Conservation (phyloP, 2,797 vertebrate genomes). For the Bradypus variegatus region DNA sequence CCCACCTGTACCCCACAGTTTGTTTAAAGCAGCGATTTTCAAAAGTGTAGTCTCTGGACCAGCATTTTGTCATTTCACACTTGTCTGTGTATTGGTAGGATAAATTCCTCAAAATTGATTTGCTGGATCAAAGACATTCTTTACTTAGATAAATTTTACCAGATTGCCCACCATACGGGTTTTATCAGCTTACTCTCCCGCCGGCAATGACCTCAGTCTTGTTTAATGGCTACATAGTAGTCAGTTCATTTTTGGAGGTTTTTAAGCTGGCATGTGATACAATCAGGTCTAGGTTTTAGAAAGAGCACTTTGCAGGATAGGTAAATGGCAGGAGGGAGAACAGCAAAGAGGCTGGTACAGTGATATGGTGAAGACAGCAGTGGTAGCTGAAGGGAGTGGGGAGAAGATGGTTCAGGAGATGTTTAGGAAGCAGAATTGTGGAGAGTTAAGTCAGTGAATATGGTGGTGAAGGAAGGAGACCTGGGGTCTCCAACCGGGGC, state of each 20-base stretch:
- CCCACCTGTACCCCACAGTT: background rate
- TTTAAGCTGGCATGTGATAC: background rate
- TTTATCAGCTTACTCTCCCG: background rate
- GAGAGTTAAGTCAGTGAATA: background rate
- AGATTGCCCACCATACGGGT: background rate
- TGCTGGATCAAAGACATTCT: background rate
- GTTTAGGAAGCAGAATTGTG: background rate
- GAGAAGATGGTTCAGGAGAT: background rate
- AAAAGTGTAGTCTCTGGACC: background rate
- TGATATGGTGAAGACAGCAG: background rate
- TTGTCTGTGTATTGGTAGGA: background rate
- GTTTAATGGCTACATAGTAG: background rate
- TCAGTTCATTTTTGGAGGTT: background rate
- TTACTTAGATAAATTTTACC: background rate
- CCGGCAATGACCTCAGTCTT: background rate
- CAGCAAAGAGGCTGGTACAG: background rate
- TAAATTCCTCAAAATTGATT: background rate
- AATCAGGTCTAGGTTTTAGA: background rate
- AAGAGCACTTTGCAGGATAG: background rate
- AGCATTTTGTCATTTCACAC: background rate
- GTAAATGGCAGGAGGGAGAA: background rate
- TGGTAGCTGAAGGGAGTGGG: background rate
- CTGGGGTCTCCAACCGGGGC: background rate
- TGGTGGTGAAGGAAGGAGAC: background rate
- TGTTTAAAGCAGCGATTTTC: background rate